Evolutionary conservation across 2,888 invertebrate species (phyloP).

Genomic region (Folsomia candida): DNA sequence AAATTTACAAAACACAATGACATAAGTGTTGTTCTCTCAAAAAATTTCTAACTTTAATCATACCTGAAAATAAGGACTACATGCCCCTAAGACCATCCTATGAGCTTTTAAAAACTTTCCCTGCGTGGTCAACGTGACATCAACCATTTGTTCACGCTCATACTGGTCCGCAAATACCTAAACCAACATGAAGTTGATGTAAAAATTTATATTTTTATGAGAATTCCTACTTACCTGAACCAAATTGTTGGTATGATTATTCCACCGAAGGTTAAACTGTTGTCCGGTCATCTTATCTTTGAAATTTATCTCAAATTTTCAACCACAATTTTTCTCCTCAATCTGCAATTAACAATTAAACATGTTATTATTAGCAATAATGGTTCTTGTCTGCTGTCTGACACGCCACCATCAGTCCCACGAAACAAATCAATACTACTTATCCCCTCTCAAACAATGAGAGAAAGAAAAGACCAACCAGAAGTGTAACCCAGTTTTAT

Average conservation of each 20-base stretch:
- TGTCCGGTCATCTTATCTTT: slow-evolving; percentile 40
- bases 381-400: too few relatives aligned
- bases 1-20: slow-evolving; percentile 37
- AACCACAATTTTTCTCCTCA: too few relatives aligned
- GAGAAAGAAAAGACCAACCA: too few relatives aligned
- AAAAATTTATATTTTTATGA: neutral
- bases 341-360: neutral
- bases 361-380: too few relatives aligned
- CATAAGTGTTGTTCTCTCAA: slow-evolving; percentile 1
- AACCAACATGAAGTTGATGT: slow-evolving; percentile 14
- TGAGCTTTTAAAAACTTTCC: slow-evolving; percentile 58
- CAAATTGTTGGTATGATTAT: slow-evolving; percentile 58
- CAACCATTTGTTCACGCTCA: slow-evolving; percentile 56
- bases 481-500: neutral
- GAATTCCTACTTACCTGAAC: slow-evolving; percentile 53
- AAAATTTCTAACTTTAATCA: neutral
- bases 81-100: slow-evolving; percentile 58
- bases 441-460: neutral
- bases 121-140: slow-evolving; percentile 58
- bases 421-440: too few relatives aligned
- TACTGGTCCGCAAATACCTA: slow-evolving; percentile 57
- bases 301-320: neutral
- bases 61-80: slow-evolving; percentile 58
- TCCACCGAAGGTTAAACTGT: slow-evolving; percentile 58
- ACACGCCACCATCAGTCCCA: too few relatives aligned